Conservation (phyloP, 2,797 vertebrate genomes). For the Arremon brunneinucha region DNA sequence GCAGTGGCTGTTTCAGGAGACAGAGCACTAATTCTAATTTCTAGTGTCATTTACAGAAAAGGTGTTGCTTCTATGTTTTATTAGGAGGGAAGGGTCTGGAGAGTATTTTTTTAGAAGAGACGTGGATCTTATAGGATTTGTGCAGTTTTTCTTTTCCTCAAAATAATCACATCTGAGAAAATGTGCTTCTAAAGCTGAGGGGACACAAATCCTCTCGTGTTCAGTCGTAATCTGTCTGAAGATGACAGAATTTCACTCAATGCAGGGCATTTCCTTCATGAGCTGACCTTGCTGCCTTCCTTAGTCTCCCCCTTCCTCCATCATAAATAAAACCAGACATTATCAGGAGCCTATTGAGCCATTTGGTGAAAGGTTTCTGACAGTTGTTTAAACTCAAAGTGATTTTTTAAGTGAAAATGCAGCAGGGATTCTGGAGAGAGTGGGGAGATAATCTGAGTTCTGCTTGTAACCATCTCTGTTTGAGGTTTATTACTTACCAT, state of each 20-base stretch:
- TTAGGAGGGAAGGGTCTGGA: background rate
- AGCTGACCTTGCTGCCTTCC: background rate
- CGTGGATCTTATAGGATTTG: background rate
- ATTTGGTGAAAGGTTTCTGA: slow-evolving; percentile 30
- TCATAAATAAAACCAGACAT: slow-evolving; percentile 5
- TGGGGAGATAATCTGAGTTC: background rate
- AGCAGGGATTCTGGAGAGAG: background rate
- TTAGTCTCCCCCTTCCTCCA: background rate
- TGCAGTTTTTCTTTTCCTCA: background rate
- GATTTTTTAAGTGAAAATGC: slow-evolving; percentile 1
- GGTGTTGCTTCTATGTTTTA: background rate
- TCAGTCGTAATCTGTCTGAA: background rate
- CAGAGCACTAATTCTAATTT: background rate
- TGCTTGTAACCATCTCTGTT: background rate
- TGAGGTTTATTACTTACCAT: background rate
- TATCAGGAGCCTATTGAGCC: background rate
- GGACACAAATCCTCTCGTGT: background rate
- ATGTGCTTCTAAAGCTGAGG: background rate
- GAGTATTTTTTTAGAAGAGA: background rate
- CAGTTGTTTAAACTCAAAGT: slow-evolving; percentile 20
- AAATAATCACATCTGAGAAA: background rate
- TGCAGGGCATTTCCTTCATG: background rate
- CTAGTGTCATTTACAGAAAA: background rate
- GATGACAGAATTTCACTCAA: background rate
- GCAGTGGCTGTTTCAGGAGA: background rate